Evolutionary conservation across 2,888 invertebrate genomes (phyloP), one percentile per base, ranked within the genome.

Genomic region (Auanema freiburgensis): DNA sequence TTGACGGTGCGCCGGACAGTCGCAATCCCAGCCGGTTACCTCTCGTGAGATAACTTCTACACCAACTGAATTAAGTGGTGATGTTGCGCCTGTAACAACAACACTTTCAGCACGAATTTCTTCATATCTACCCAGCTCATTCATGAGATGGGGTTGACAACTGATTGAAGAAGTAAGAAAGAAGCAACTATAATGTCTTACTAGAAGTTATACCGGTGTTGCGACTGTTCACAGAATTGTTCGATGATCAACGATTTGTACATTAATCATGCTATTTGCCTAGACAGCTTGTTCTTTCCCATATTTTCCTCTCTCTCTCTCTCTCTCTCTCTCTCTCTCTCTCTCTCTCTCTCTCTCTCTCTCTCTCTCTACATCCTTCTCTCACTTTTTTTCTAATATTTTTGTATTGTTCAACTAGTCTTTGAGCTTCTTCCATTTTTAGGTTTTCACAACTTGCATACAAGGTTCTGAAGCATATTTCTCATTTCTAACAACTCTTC

Each of bases 1-100:
- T 70, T 72, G 72, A 72, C 72, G 69, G 68, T 72, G 69, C 68
- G 69, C 69, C 65, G 72, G 69, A 65, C 69, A 68, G 68, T 67
- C 72, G 62, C 67, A 65, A 61, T 69, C 66, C 14, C 56, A 63
- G 50, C 57, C 63, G 51, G 23, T 56, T 6, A 53, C 63, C n/a
- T 42, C 56, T 11, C 59, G 60, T n/a, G 41, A 44, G 33, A 43
- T 11, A 52, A 21, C 12, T 42, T 25, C 51, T 16, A 23, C 64
- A 41, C 52, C 66, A 14, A 51, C 57, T 33, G 63, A 63, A 57
- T 57, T 57, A 44, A 33, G 33, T 33, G 33, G 4, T 33, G 33
- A 33, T 33, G 33, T 33, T 33, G 56, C 63, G 3, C 44, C 66
- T 12, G 33, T 33, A 33, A 57, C 65, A 53, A 60, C 67, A 49